phyloP scores from a whole-genome alignment of 2,797 vertebrate species.

The Hephaestus fuliginosus region DNA sequence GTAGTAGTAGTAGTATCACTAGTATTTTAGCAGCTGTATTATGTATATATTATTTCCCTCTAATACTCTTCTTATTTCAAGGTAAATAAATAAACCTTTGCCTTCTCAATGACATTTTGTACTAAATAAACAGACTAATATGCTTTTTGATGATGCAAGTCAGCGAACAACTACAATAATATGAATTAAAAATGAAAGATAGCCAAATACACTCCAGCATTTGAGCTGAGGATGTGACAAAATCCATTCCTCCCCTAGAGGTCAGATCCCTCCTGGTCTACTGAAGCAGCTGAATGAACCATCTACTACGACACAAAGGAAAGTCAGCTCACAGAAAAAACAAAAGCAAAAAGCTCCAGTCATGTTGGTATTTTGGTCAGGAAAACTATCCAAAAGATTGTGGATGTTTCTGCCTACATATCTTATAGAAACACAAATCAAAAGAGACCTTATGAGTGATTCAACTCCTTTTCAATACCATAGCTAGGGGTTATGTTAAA shows the following conservation, averaged over 20 bases:
- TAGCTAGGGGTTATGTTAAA: not conserved
- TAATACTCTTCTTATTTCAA: not conserved
- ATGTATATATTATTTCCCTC: not conserved
- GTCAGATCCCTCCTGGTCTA: not conserved
- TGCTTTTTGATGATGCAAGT: not conserved
- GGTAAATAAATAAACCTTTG: constrained; percentile 3
- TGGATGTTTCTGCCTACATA: too few species aligned
- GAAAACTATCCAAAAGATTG: not conserved
- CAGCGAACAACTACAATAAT: not conserved
- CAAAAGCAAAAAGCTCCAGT: constrained; percentile 20
- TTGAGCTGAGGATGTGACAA: constrained; percentile 1
- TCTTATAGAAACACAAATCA: too few species aligned
- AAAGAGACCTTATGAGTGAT: not conserved
- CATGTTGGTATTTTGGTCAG: constrained; percentile 3
- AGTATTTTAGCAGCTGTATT: not conserved
- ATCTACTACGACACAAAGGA: not conserved
- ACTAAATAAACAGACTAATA: not conserved
- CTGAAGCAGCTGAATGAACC: constrained; percentile 27
- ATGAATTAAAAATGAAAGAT: not conserved
- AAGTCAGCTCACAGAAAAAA: constrained; percentile 7
- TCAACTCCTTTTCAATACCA: too few species aligned
- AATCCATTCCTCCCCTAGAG: constrained; percentile 7
- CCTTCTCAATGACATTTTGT: not conserved
- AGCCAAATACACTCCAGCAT: not conserved
- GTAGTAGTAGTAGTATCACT: too few species aligned